These are phyloP conservation scores for Eretmocerus hayati DNA, from an alignment of 2,888 invertebrate genomes.

Conservation along the genomic window DNA sequence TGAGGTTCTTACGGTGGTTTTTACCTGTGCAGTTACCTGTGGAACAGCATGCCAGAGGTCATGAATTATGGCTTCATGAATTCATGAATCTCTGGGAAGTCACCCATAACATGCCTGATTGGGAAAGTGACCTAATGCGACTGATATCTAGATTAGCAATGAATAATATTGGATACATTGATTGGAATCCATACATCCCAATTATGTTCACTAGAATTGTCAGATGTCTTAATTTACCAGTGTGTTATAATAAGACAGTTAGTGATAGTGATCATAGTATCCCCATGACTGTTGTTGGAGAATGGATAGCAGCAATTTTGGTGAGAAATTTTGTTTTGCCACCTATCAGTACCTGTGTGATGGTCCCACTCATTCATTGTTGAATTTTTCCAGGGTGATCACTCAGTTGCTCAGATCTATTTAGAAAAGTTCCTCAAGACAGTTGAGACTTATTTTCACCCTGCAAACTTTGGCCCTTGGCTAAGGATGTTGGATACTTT, in stretches of 20 bases:
- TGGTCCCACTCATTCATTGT: too few relatives aligned
- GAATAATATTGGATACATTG: conserved; percentile 72
- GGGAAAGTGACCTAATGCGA: conserved; percentile 63
- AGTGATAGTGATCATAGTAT: conserved; percentile 36
- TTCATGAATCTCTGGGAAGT: conserved; percentile 71
- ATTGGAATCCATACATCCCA: conserved; percentile 81
- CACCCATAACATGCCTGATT: conserved; percentile 63
- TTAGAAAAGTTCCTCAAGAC: conserved; percentile 74
- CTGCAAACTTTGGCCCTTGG: conserved; percentile 83
- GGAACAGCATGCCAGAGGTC: conserved; percentile 58
- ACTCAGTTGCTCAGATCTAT: conserved; percentile 62
- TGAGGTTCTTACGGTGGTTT: conserved; percentile 65
- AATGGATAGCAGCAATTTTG: conserved; percentile 54
- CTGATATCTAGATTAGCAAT: conserved; percentile 68
- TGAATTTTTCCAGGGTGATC: conserved; percentile 57
- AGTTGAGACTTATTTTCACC: conserved; percentile 81
- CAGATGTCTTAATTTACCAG: conserved; percentile 70
- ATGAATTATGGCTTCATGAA: conserved; percentile 73
- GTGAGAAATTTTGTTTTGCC: too few relatives aligned
- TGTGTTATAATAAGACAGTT: conserved; percentile 62
- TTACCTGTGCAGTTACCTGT: conserved; percentile 66
- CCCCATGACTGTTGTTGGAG: conserved; percentile 33
- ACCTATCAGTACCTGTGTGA: too few relatives aligned
- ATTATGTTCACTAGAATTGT: conserved; percentile 67
- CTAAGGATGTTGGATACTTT: conserved; percentile 60